A percentile compares a stretch with the other conserved stretches of the same genome.
phyloP scores from a whole-genome alignment of 1,140 invertebrate genomes.

The Zaprionus inermis region DNA sequence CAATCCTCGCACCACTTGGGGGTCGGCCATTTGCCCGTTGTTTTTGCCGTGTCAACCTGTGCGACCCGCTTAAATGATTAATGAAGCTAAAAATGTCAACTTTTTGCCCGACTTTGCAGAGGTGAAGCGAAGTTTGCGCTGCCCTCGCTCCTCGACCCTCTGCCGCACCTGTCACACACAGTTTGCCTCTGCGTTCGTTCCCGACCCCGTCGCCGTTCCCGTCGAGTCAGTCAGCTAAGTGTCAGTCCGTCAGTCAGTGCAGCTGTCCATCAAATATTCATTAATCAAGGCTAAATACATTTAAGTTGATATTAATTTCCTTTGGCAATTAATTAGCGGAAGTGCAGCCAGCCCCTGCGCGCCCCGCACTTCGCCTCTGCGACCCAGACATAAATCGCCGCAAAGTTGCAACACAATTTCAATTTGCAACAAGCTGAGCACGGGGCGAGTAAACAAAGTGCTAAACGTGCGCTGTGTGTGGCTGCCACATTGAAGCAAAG shows the following conservation, averaged over 20 bases:
- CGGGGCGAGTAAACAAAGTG: slow-evolving; percentile 49
- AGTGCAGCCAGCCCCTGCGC: slow-evolving; percentile 27
- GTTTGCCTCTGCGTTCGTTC: background rate
- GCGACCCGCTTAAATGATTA: slow-evolving; percentile 57
- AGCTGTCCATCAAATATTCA: slow-evolving; percentile 48
- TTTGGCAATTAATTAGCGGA: slow-evolving; percentile 51
- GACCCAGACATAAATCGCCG: slow-evolving; percentile 14
- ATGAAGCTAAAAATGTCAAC: slow-evolving; percentile 53
- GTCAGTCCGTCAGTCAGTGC: slow-evolving; percentile 11
- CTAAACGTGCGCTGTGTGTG: slow-evolving; percentile 33
- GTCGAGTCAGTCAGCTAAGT: slow-evolving; percentile 4
- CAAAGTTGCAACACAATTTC: slow-evolving; percentile 50
- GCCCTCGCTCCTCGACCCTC: background rate
- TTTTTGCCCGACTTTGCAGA: slow-evolving; percentile 27
- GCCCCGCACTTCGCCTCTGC: too few species aligned
- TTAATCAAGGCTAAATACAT: slow-evolving; percentile 55
- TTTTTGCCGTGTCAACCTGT: slow-evolving; percentile 48
- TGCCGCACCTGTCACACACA: slow-evolving; percentile 30
- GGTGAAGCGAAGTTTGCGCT: slow-evolving; percentile 29
- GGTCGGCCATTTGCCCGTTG: slow-evolving; percentile 4
- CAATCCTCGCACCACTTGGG: background rate
- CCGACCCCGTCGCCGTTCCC: background rate
- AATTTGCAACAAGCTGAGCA: slow-evolving; percentile 44
- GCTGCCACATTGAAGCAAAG: slow-evolving; percentile 56
- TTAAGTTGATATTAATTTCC: slow-evolving; percentile 52